Evolutionary conservation across 2,113 vertebrate species (phyloP).

Genomic region (Poecilia latipinna): DNA sequence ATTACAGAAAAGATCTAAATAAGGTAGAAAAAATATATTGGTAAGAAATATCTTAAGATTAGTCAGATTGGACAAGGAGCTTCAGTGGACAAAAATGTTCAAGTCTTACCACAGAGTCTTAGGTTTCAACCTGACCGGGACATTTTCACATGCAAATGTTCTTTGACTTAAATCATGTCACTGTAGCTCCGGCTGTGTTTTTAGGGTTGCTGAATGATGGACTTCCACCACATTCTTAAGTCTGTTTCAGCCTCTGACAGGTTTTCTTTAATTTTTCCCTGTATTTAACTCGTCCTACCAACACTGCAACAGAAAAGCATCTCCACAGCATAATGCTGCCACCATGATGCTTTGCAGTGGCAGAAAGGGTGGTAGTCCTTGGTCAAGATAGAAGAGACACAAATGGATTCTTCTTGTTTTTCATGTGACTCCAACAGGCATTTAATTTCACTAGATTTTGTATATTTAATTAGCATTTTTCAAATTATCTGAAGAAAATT

Average conservation of each 20-base stretch:
- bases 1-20: slow-evolving; percentile 12
- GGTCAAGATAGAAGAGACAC: no score
- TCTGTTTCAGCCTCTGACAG: neutral
- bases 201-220: neutral
- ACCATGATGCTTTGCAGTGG: neutral
- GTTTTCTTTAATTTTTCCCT: neutral
- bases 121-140: neutral
- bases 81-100: no score
- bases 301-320: neutral
- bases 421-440: neutral
- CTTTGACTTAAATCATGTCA: neutral
- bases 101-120: no score
- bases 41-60: neutral
- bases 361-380: neutral
- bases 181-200: neutral
- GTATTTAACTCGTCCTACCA: neutral
- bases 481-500: no score
- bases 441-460: neutral
- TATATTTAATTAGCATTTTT: neutral
- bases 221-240: neutral
- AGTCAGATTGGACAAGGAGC: no score
- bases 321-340: neutral
- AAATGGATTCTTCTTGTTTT: no score
- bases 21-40: neutral
- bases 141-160: neutral